phyloP scores from a whole-genome alignment of 2,888 invertebrate genomes.

The Drosophila bunnanda region DNA sequence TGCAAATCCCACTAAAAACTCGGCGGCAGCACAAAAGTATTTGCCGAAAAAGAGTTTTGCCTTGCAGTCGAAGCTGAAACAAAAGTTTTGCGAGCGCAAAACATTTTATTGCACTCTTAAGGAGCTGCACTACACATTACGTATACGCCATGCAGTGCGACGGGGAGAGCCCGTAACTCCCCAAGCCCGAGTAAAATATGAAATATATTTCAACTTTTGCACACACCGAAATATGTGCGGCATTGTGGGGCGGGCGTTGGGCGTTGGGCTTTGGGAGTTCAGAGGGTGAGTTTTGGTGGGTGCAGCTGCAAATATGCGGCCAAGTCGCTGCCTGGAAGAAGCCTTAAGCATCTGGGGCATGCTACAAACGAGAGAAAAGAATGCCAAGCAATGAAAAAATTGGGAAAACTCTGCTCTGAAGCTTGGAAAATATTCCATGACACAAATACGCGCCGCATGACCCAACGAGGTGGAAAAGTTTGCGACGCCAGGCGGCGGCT shows the following conservation, averaged over 20 bases:
- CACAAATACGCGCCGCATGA: conserved; percentile 55
- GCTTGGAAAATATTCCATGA: conserved; percentile 67
- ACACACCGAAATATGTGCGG: conserved; percentile 65
- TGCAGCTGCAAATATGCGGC: conserved; percentile 63
- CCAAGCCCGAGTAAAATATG: conserved; percentile 82
- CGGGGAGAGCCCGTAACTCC: conserved; percentile 55
- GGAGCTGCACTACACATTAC: conserved; percentile 63
- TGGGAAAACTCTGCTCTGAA: conserved; percentile 23
- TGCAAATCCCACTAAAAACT: conserved; percentile 74
- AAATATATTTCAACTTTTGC: conserved; percentile 79
- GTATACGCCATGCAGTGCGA: conserved; percentile 50
- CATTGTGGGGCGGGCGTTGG: conserved; percentile 44
- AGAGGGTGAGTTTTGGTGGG: conserved; percentile 4
- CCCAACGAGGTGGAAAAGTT: conserved; percentile 42
- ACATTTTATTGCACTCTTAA: conserved; percentile 78
- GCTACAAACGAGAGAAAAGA: conserved; percentile 45
- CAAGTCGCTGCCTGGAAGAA: conserved; percentile 43
- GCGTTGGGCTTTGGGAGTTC: neutral
- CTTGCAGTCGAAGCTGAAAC: conserved; percentile 51
- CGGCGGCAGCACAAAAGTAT: conserved; percentile 67
- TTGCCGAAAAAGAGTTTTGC: conserved; percentile 53
- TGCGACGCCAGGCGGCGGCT: conserved; percentile 5
- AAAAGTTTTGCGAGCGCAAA: conserved; percentile 67
- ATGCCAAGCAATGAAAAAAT: conserved; percentile 28
- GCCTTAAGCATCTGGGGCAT: conserved; percentile 53